Conservation (phyloP, 2,888 invertebrate species). For the Pseudanteris insignis region DNA sequence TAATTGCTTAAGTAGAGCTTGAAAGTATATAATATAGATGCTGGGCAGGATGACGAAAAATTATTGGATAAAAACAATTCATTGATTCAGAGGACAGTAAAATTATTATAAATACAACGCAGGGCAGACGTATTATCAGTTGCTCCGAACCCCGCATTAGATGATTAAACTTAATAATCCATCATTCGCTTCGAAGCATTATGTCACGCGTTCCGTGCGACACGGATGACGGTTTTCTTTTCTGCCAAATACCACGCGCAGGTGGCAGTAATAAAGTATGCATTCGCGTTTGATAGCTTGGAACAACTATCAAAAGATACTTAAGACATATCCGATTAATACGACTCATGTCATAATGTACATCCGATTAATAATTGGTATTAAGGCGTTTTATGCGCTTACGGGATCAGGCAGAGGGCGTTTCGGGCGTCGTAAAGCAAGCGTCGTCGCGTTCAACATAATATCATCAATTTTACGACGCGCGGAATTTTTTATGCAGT, state of each 20-base stretch:
- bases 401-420: conserved; percentile 1
- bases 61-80: too few relatives aligned
- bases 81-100: too few relatives aligned
- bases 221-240: neutral
- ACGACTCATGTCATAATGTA: conserved; percentile 11
- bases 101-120: too few relatives aligned
- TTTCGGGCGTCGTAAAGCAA: conserved; percentile 8
- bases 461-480: conserved; percentile 17
- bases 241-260: neutral
- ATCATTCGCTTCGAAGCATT: neutral
- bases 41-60: too few relatives aligned
- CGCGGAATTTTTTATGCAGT: conserved; percentile 12
- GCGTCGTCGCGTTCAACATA: conserved; percentile 5
- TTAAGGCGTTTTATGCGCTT: conserved; percentile 11
- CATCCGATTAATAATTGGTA: conserved; percentile 22
- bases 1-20: too few relatives aligned
- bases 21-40: too few relatives aligned
- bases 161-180: neutral
- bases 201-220: neutral
- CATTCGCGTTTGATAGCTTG: conserved; percentile 7
- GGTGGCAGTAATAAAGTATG: conserved; percentile 9
- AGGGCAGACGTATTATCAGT: too few relatives aligned
- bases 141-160: too few relatives aligned
- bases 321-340: conserved; percentile 29
- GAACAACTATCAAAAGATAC: conserved; percentile 10